Conservation (phyloP, 1,140 invertebrate genomes). For the Anoplolepis gracilipes region DNA sequence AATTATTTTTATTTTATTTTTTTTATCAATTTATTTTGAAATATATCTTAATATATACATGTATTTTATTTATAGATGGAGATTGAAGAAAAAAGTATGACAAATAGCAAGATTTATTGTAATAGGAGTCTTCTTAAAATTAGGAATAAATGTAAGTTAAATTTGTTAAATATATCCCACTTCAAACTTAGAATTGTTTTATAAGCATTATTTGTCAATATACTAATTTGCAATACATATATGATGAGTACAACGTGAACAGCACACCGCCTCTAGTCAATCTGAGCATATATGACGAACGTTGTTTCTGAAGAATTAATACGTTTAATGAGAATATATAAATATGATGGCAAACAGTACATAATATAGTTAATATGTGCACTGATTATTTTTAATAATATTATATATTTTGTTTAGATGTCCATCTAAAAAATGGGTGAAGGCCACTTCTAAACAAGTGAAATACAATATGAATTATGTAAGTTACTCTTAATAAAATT, state of each 20-base stretch:
- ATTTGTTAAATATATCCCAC: neutral
- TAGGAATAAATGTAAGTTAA: conserved; percentile 28
- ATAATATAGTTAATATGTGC: neutral
- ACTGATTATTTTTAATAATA: neutral
- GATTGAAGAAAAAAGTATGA: neutral
- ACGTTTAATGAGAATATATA: neutral
- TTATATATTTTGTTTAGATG: neutral
- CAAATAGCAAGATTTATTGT: neutral
- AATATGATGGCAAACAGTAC: neutral
- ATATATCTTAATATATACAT: neutral
- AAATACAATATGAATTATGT: neutral
- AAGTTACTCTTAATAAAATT: conserved; percentile 2
- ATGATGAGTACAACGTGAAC: conserved; percentile 71
- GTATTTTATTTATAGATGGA: conserved; percentile 22
- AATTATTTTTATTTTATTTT: neutral
- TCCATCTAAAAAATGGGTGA: conserved; percentile 19
- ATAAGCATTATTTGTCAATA: conserved; percentile 13
- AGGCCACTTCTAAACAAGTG: neutral
- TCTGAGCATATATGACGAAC: conserved; percentile 75
- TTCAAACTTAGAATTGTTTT: conserved; percentile 11
- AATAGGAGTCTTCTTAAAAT: neutral
- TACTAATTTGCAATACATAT: conserved; percentile 17
- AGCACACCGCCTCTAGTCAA: conserved; percentile 74
- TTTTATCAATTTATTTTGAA: neutral
- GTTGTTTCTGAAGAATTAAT: conserved; percentile 62